Evolutionary conservation across 2,797 vertebrate genomes (phyloP).

Genomic region (Arnoldichthys spilopterus): DNA sequence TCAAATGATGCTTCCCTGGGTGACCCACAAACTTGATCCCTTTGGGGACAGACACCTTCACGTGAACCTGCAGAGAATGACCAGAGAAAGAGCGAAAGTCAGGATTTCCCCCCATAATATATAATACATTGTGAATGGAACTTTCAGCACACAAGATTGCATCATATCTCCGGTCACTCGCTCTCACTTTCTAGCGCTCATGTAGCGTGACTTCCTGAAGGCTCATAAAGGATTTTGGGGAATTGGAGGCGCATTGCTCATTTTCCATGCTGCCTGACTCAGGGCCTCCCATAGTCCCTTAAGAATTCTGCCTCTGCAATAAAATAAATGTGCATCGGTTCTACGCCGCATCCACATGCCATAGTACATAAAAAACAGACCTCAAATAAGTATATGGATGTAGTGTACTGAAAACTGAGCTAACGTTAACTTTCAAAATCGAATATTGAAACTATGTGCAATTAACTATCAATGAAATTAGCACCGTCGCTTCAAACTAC

Average conservation of each 20-base stretch:
- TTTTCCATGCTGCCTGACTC: conserved; percentile 79
- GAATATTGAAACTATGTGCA: neutral
- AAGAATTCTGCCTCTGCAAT: conserved; percentile 71
- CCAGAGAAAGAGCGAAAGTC: neutral
- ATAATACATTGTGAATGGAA: conserved; percentile 10
- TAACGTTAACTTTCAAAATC: neutral
- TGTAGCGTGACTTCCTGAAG: conserved; percentile 71
- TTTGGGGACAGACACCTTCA: conserved; percentile 89
- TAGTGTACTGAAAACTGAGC: conserved; percentile 24
- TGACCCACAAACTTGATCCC: conserved; percentile 92
- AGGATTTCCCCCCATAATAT: neutral
- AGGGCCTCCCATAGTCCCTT: conserved; percentile 68
- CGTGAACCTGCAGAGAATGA: conserved; percentile 79
- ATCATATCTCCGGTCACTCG: conserved; percentile 21
- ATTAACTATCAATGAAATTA: too few species aligned
- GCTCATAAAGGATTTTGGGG: conserved; percentile 66
- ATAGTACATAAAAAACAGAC: conserved; percentile 74
- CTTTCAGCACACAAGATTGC: neutral
- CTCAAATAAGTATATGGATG: conserved; percentile 75
- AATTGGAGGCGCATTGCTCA: conserved; percentile 73
- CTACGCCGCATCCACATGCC: conserved; percentile 69
- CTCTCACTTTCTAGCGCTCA: conserved; percentile 54
- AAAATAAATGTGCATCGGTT: conserved; percentile 63
- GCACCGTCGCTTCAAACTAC: too few species aligned
- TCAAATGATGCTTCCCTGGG: conserved; percentile 88